These are phyloP conservation scores for Heliconius erato DNA, from an alignment of 2,888 invertebrate species.

Conservation along the genomic window DNA sequence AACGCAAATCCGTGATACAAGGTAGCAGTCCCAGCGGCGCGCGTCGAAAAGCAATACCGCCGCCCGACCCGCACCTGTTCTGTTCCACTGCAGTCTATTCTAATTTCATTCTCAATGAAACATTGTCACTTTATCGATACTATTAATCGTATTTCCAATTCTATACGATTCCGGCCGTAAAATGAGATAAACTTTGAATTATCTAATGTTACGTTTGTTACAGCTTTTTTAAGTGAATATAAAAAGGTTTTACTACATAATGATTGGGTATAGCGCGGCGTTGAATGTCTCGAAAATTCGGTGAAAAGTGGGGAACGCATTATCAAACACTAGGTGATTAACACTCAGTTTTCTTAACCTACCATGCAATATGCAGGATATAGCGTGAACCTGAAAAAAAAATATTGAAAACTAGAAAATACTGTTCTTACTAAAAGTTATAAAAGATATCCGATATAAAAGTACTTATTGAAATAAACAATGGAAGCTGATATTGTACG, in stretches of 20 bases:
- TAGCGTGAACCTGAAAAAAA: no score
- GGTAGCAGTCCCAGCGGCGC: constrained; percentile 67
- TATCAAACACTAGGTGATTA: no score
- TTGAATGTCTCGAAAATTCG: no score
- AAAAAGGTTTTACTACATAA: background rate
- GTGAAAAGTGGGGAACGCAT: no score
- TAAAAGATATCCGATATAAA: constrained; percentile 25
- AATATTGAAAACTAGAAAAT: background rate
- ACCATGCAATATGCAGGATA: no score
- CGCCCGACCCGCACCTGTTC: constrained; percentile 71
- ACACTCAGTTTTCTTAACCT: no score
- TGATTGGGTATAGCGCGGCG: no score
- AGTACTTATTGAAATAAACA: constrained; percentile 43
- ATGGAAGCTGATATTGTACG: constrained; percentile 43
- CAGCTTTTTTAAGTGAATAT: background rate
- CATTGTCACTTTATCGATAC: constrained; percentile 54
- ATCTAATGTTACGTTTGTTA: background rate
- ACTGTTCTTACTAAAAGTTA: background rate
- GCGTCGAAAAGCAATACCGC: constrained; percentile 63
- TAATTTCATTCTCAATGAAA: constrained; percentile 66
- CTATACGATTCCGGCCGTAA: background rate
- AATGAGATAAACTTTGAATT: constrained; percentile 2
- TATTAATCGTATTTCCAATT: constrained; percentile 38
- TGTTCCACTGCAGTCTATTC: constrained; percentile 72
- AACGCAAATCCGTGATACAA: constrained; percentile 72